Conservation (phyloP, 2,113 vertebrate species). For the Triplophysa siluroides region DNA sequence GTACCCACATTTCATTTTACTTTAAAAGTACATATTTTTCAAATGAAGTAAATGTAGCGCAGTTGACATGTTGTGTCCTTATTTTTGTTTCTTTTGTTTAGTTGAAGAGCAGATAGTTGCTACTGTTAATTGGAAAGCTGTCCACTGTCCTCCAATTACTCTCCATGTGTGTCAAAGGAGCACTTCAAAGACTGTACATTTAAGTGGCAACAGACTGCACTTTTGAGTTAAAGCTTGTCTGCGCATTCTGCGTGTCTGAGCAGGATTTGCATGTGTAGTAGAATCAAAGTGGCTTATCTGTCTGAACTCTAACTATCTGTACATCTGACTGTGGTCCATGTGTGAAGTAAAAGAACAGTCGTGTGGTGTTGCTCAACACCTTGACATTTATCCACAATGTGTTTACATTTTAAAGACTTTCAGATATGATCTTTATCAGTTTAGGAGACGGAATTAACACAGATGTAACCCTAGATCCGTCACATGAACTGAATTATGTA, state of each 20-base stretch:
- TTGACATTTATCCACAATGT: slow-evolving; percentile 14
- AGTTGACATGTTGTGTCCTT: neutral
- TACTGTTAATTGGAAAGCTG: slow-evolving; percentile 25
- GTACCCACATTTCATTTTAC: no score
- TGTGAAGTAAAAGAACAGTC: slow-evolving; percentile 37
- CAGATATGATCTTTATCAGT: slow-evolving; percentile 19
- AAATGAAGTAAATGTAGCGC: neutral
- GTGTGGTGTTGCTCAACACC: slow-evolving; percentile 33
- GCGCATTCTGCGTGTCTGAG: slow-evolving; percentile 57
- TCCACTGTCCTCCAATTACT: slow-evolving; percentile 25
- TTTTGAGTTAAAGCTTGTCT: slow-evolving; percentile 34
- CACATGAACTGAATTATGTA: slow-evolving; percentile 16
- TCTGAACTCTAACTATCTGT: slow-evolving; percentile 52
- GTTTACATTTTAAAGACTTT: slow-evolving; percentile 38
- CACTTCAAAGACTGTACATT: slow-evolving; percentile 21
- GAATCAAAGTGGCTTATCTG: slow-evolving; percentile 52
- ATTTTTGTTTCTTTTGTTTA: neutral
- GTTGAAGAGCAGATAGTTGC: neutral
- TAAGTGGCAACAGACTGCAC: neutral
- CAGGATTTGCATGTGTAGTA: slow-evolving; percentile 55
- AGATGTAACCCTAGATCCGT: slow-evolving; percentile 3
- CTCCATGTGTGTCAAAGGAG: slow-evolving; percentile 13
- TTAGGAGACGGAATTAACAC: neutral
- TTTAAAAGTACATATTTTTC: no score
- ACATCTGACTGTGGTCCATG: slow-evolving; percentile 49